These are phyloP conservation scores for Octopus bimaculoides DNA, from an alignment of 1,140 invertebrate species.

Conservation along the genomic window DNA sequence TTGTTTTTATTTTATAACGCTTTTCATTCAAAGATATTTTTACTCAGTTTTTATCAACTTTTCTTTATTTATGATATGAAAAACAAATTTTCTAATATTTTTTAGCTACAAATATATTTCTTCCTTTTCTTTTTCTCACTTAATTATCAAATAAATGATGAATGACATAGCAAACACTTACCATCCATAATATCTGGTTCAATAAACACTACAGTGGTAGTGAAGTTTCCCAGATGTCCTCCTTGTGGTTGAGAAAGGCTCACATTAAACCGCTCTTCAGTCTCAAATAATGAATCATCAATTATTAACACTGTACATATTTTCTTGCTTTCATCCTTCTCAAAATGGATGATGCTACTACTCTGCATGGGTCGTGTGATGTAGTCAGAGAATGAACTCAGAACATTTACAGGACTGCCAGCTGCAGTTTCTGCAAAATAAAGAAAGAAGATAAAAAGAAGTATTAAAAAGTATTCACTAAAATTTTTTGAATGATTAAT, in stretches of 20 bases:
- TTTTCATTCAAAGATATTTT: too few species aligned
- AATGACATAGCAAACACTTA: conserved; percentile 27
- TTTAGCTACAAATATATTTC: too few species aligned
- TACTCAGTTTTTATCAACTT: too few species aligned
- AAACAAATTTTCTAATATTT: too few species aligned
- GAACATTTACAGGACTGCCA: conserved; percentile 47
- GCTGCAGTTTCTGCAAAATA: conserved; percentile 46
- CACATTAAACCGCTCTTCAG: conserved; percentile 54
- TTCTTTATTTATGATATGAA: too few species aligned
- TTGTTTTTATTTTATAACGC: too few species aligned
- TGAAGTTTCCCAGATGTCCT: conserved; percentile 43
- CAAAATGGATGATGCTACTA: conserved; percentile 53
- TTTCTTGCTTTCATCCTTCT: conserved; percentile 44
- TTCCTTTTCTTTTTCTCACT: too few species aligned
- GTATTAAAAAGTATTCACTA: neutral
- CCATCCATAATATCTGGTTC: conserved; percentile 52
- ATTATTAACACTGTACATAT: conserved; percentile 55
- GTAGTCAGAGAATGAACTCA: conserved; percentile 56
- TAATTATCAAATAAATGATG: too few species aligned
- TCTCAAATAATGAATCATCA: conserved; percentile 57
- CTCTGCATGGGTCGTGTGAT: conserved; percentile 51
- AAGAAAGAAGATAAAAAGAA: neutral
- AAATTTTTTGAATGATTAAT: neutral
- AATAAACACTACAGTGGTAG: conserved; percentile 43
- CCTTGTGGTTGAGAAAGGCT: conserved; percentile 51